Evolutionary conservation across 2,888 invertebrate species (phyloP), one percentile per base, ranked within the genome.

Genomic region (Orthosia gracilis): DNA sequence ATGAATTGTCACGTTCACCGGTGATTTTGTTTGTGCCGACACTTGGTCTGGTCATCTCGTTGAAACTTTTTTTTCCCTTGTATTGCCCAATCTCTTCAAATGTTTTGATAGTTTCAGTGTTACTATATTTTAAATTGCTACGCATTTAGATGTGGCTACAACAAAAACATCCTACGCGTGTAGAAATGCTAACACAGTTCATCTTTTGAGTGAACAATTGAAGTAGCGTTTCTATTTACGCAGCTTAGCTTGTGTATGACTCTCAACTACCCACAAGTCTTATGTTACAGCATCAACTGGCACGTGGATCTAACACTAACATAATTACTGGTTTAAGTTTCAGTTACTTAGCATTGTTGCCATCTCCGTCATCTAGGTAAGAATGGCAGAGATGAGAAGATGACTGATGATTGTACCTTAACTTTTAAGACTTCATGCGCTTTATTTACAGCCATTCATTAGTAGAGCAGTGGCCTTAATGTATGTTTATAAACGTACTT

Each of bases 211-310:
- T n/a, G 3, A 40, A 45, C 11, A 21, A n/a, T 11, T 52, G 18
- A 59, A 54, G 50, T 65, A 54, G 58, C 23, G 52, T 74, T n/a
- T 5, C 40, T 61, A 26, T 21, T 50, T 49, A 75, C 18, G 61
- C 40, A 67, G 54, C 75, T 31, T 18, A 31, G 17, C 49, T 54
- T 63, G 18, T 40, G 45, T 21, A 21, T 21, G 59, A 45, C 21
- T 45, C 45, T 61, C 45, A 61, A 40, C 13, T 45, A 49, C 21
- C 67, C 55, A 72, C 59, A 67, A 18, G 52, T 69, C 69, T 80
- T 76, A 64, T 4, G 59, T 76, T 76, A 61, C 80, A 62, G 72
- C 52, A 58, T 69, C 76, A 73, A 76, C 7, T n/a, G 50, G 61
- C 80, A 81, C 81, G 76, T 81, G 69, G 58, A 67, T 69, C n/a